Conservation (phyloP, 2,797 vertebrate genomes). For the Pachyuromys duprasi region DNA sequence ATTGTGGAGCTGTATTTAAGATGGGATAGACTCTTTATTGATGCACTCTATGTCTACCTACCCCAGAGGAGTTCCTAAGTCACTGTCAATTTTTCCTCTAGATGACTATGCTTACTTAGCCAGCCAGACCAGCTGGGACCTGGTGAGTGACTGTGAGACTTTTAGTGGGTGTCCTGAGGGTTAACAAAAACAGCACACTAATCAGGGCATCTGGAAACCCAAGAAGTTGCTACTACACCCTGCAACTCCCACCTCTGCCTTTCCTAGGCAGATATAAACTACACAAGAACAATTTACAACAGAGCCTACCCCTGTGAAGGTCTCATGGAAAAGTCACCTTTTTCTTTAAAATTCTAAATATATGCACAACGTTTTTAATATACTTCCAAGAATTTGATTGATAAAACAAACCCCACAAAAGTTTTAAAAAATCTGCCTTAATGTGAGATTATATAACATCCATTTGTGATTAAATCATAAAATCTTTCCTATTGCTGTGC, state of each 20-base stretch:
- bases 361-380: background rate
- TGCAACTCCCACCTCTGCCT: slow-evolving; percentile 10
- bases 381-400: slow-evolving; percentile 8
- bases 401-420: slow-evolving; percentile 8
- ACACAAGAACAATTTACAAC: background rate
- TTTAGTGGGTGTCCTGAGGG: background rate
- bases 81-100: background rate
- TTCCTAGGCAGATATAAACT: background rate
- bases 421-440: background rate
- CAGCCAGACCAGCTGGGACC: too few relatives aligned
- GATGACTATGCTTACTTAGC: background rate
- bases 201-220: background rate
- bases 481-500: background rate
- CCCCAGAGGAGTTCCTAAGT: background rate
- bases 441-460: slow-evolving; percentile 18
- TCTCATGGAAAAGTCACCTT: background rate
- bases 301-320: background rate
- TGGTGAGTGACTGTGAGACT: background rate
- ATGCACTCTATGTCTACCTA: background rate
- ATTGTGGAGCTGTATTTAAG: background rate
- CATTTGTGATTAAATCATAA: slow-evolving; percentile 57
- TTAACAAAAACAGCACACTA: background rate
- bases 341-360: slow-evolving; percentile 3
- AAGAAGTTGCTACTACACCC: background rate
- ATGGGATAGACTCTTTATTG: background rate